Evolutionary conservation across 2,113 vertebrate genomes (phyloP).

Genomic region (Ammodramus savannarum): DNA sequence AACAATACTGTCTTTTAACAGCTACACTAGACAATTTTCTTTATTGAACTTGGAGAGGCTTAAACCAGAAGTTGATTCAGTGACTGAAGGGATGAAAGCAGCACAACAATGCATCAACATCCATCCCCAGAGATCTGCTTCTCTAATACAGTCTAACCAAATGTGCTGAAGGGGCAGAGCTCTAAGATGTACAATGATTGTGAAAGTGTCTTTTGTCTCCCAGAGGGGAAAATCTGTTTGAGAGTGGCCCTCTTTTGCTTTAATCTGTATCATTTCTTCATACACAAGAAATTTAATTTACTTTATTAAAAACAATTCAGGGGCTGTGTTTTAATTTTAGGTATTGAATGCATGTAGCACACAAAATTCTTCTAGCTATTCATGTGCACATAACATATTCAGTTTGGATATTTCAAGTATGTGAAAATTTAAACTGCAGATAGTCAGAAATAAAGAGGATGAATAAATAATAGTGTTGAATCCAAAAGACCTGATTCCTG

Average conservation of each 20-base stretch:
- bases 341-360: neutral
- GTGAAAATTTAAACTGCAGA: neutral
- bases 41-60: constrained; percentile 41
- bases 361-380: neutral
- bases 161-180: constrained; percentile 17
- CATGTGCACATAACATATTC: neutral
- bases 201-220: neutral
- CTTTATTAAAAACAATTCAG: neutral
- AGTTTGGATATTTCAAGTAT: neutral
- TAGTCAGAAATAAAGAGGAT: neutral
- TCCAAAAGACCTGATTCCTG: neutral
- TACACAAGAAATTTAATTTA: neutral
- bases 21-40: constrained; percentile 12
- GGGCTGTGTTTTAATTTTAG: neutral
- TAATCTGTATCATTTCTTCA: neutral
- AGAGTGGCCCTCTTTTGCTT: neutral
- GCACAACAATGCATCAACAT: constrained; percentile 17
- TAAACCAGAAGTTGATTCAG: constrained; percentile 21
- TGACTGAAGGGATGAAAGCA: constrained; percentile 41
- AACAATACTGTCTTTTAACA: neutral
- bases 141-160: constrained; percentile 6
- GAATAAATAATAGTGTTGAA: neutral
- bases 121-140: constrained; percentile 28
- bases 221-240: neutral
- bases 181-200: neutral